These are phyloP conservation scores for Bombylius major DNA, from an alignment of 2,888 invertebrate genomes.

Conservation along the genomic window DNA sequence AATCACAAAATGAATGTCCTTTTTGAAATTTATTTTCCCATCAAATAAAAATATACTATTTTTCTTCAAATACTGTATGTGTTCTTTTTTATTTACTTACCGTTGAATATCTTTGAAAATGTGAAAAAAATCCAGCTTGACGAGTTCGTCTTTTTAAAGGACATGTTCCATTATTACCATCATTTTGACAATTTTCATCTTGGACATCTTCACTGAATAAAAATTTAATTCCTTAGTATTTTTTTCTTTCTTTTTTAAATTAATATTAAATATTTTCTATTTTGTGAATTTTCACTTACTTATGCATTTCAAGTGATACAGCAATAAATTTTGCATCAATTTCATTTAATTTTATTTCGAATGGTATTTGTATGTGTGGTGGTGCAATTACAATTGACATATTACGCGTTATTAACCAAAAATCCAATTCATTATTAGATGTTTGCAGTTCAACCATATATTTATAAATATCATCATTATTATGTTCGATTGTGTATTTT, in stretches of 20 bases:
- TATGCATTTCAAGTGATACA: slow-evolving; percentile 26
- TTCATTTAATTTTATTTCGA: slow-evolving; percentile 24
- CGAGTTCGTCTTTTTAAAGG: slow-evolving; percentile 25
- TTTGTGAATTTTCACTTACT: not conserved
- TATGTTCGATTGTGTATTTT: slow-evolving; percentile 30
- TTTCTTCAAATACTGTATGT: too few relatives aligned
- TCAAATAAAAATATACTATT: too few relatives aligned
- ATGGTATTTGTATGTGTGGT: slow-evolving; percentile 22
- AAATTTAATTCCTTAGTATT: not conserved
- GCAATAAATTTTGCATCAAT: slow-evolving; percentile 23
- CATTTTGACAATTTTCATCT: slow-evolving; percentile 16
- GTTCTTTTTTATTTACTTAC: slow-evolving; percentile 13
- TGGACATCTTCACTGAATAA: slow-evolving; percentile 9
- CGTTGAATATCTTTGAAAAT: slow-evolving; percentile 30
- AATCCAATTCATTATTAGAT: slow-evolving; percentile 26
- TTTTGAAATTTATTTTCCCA: too few relatives aligned
- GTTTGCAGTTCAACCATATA: slow-evolving; percentile 31
- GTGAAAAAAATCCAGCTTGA: slow-evolving; percentile 31
- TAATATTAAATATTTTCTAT: not conserved
- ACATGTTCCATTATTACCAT: slow-evolving; percentile 17
- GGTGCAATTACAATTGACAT: slow-evolving; percentile 31
- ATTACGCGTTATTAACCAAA: slow-evolving; percentile 32
- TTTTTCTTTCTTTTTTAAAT: not conserved
- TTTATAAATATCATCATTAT: slow-evolving; percentile 22
- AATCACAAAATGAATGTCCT: too few relatives aligned